Evolutionary conservation across 1,140 invertebrate genomes (phyloP).

Genomic region (Stenopsyche tienmushanensis): DNA sequence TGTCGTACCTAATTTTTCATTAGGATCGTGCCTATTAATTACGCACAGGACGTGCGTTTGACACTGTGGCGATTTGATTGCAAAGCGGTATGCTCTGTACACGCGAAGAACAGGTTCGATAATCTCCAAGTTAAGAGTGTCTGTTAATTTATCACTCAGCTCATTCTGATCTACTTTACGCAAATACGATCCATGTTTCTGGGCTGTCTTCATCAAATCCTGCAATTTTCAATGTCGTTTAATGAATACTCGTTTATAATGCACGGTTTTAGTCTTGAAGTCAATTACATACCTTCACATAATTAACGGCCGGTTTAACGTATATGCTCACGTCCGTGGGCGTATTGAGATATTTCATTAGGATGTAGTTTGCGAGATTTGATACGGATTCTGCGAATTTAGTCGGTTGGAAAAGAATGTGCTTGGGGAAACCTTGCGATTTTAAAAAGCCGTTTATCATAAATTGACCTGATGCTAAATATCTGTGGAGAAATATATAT

Average conservation of each 20-base stretch:
- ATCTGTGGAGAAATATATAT: conserved; percentile 61
- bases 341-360: conserved; percentile 68
- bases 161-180: conserved; percentile 52
- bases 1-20: conserved; percentile 49
- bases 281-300: conserved; percentile 58
- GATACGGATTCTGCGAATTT: conserved; percentile 67
- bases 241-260: neutral
- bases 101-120: conserved; percentile 75
- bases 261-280: neutral
- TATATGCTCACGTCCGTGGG: conserved; percentile 72
- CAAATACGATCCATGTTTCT: conserved; percentile 33
- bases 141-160: conserved; percentile 72
- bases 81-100: conserved; percentile 74
- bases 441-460: conserved; percentile 75
- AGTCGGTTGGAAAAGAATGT: conserved; percentile 67
- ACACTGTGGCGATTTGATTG: conserved; percentile 66
- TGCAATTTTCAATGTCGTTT: conserved; percentile 14
- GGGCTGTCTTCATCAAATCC: conserved; percentile 30
- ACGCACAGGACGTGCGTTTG: conserved; percentile 75
- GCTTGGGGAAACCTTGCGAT: conserved; percentile 71
- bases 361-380: conserved; percentile 65
- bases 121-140: conserved; percentile 76
- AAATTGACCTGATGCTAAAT: conserved; percentile 66
- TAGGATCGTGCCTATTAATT: conserved; percentile 64
- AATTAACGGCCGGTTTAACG: conserved; percentile 71